phyloP scores from a whole-genome alignment of 2,888 invertebrate genomes.

The Heteromurus nitidus region DNA sequence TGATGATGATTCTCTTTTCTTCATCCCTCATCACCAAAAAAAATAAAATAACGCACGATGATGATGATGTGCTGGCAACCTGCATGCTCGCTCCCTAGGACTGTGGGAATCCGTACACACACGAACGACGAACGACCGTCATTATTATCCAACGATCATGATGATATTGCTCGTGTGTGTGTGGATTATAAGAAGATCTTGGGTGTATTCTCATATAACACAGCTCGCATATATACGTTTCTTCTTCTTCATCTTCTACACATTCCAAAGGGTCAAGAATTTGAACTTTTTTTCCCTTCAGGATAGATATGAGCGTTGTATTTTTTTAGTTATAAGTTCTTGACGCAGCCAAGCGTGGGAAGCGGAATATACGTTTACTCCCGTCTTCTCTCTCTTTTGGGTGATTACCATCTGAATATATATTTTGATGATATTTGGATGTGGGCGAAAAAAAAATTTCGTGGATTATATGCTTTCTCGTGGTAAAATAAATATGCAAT shows the following conservation, averaged over 20 bases:
- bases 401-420: too few species aligned
- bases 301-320: too few species aligned
- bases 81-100: neutral
- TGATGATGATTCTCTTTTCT: neutral
- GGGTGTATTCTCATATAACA: neutral
- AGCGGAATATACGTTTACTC: neutral
- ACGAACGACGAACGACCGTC: conserved; percentile 36
- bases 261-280: conserved; percentile 47
- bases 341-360: conserved; percentile 10
- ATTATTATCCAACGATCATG: conserved; percentile 9
- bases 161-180: neutral
- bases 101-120: conserved; percentile 34
- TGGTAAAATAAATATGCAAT: too few species aligned
- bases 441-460: too few species aligned
- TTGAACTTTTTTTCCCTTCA: conserved; percentile 36
- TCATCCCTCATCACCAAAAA: conserved; percentile 1
- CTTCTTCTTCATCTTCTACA: conserved; percentile 21
- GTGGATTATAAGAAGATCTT: too few species aligned
- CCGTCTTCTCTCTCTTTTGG: neutral
- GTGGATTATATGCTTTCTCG: too few species aligned
- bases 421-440: too few species aligned
- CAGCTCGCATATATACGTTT: neutral
- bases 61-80: conserved; percentile 3
- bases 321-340: neutral
- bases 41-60: neutral